Evolutionary conservation across 2,888 invertebrate species (phyloP).

Genomic region (Electrophaes corylata): DNA sequence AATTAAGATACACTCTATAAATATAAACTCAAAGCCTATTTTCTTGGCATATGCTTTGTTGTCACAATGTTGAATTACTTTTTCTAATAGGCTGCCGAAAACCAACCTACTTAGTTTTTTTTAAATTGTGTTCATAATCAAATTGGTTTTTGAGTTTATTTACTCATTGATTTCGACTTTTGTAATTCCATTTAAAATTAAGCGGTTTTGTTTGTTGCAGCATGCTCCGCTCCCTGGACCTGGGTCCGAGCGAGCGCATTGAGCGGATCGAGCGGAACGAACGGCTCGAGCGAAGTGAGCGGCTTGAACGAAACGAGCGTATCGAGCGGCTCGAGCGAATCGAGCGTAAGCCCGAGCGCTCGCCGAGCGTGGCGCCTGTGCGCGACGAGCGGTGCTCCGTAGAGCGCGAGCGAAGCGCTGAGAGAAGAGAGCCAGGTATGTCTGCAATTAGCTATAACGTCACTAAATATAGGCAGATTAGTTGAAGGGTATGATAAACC

Average conservation of each 20-base stretch:
- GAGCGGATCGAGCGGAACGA: conserved; percentile 60
- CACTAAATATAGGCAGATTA: conserved; percentile 38
- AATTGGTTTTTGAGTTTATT: too few relatives aligned
- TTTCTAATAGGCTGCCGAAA: too few relatives aligned
- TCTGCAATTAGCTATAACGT: conserved; percentile 44
- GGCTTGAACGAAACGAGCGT: conserved; percentile 75
- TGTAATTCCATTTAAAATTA: too few relatives aligned
- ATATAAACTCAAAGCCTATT: not conserved
- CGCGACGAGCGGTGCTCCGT: conserved; percentile 64
- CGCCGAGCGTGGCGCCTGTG: conserved; percentile 64
- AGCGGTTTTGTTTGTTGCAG: conserved; percentile 75
- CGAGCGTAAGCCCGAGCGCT: conserved; percentile 80
- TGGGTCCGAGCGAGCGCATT: conserved; percentile 63
- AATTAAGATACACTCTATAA: conserved; percentile 8
- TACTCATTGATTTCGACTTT: too few relatives aligned
- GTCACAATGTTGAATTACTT: not conserved
- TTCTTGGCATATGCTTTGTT: not conserved
- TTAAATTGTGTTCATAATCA: too few relatives aligned
- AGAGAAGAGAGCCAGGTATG: conserved; percentile 76
- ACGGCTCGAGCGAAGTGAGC: conserved; percentile 57
- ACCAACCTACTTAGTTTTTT: too few relatives aligned
- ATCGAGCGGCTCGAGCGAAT: conserved; percentile 53
- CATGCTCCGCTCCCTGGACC: conserved; percentile 91
- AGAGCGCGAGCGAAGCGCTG: conserved; percentile 69
- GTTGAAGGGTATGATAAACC: too few relatives aligned